Evolutionary conservation across 2,113 vertebrate species (phyloP).

Genomic region (Aptenodytes forsteri): DNA sequence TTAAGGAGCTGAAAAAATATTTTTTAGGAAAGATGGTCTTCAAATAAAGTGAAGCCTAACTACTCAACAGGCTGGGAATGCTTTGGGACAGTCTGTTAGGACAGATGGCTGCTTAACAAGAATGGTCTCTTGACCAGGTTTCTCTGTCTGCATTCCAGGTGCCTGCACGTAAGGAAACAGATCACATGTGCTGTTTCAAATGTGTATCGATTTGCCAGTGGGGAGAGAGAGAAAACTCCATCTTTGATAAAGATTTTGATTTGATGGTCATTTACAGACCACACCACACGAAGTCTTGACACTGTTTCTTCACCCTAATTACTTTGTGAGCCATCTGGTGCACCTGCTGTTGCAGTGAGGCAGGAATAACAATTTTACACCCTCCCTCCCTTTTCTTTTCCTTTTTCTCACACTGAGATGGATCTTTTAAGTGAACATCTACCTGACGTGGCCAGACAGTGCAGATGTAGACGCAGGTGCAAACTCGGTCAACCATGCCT

Average conservation of each 20-base stretch:
- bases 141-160: slow-evolving; percentile 39
- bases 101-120: slow-evolving; percentile 67
- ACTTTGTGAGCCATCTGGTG: slow-evolving; percentile 66
- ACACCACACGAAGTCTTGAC: slow-evolving; percentile 38
- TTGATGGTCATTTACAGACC: slow-evolving; percentile 55
- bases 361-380: slow-evolving; percentile 50
- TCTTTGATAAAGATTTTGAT: slow-evolving; percentile 46
- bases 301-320: slow-evolving; percentile 61
- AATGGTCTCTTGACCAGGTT: slow-evolving; percentile 43
- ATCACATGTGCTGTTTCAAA: background rate
- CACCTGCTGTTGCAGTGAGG: slow-evolving; percentile 58
- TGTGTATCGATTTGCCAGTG: slow-evolving; percentile 22
- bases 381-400: slow-evolving; percentile 37
- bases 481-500: slow-evolving; percentile 56
- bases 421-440: slow-evolving; percentile 57
- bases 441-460: slow-evolving; percentile 62
- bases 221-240: background rate
- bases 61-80: slow-evolving; percentile 8
- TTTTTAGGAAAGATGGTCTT: background rate
- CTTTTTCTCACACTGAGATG: slow-evolving; percentile 57
- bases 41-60: background rate
- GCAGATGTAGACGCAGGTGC: slow-evolving; percentile 63
- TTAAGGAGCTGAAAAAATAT: background rate
- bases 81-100: slow-evolving; percentile 40
- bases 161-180: background rate